Percentiles rank a stretch among this genome's conserved stretches.
These are phyloP conservation scores for Misgurnus anguillicaudatus DNA, from an alignment of 2,113 vertebrate genomes.

Conservation along the genomic window DNA sequence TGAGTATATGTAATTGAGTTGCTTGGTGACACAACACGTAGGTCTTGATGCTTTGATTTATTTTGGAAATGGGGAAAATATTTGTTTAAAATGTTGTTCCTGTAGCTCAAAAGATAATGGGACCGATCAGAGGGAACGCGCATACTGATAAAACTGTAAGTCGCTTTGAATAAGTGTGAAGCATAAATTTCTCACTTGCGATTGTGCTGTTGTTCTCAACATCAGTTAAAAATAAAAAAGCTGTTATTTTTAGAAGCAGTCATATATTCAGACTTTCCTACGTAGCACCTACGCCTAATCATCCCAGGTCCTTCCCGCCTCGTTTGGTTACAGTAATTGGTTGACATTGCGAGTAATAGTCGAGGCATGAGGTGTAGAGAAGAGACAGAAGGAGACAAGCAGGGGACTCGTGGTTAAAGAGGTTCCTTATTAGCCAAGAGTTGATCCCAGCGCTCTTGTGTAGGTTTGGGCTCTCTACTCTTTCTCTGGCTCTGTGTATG, in stretches of 20 bases:
- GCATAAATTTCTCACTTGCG: no score
- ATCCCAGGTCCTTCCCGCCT: neutral
- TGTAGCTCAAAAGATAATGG: no score
- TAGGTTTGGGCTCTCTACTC: slow-evolving; percentile 16
- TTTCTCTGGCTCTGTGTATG: neutral
- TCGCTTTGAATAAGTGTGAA: no score
- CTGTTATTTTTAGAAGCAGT: neutral
- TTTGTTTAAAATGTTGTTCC: no score
- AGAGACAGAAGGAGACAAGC: slow-evolving; percentile 4
- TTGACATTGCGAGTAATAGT: slow-evolving; percentile 14
- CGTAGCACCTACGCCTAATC: neutral
- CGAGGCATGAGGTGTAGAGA: neutral
- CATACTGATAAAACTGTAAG: no score
- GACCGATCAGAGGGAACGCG: no score
- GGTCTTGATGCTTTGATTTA: no score
- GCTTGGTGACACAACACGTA: no score
- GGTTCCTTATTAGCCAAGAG: slow-evolving; percentile 29
- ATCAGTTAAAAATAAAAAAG: no score
- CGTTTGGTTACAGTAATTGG: slow-evolving; percentile 34
- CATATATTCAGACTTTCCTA: neutral
- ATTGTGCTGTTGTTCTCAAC: no score
- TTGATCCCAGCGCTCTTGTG: neutral
- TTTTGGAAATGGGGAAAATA: no score
- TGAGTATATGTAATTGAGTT: no score
- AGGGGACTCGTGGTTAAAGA: slow-evolving; percentile 31